phyloP scores from a whole-genome alignment of 2,888 invertebrate species.

The Dorcus parallelipipedus region DNA sequence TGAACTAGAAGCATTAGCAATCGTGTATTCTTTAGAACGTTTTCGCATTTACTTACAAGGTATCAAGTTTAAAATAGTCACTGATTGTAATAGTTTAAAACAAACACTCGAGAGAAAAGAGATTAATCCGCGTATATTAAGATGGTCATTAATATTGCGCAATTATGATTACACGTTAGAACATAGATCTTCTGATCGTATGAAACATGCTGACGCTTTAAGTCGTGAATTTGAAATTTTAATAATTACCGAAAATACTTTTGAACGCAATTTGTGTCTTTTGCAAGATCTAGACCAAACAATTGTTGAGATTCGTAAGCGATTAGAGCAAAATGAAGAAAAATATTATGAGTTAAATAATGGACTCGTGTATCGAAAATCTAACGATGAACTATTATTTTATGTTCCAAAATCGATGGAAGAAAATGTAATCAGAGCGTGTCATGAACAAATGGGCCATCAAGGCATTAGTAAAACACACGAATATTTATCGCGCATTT shows the following conservation, averaged over 20 bases:
- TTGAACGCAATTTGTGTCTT: slow-evolving; percentile 7
- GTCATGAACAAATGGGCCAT: slow-evolving; percentile 35
- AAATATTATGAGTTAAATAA: slow-evolving; percentile 12
- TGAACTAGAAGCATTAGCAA: too few species aligned
- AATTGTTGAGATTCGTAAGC: not conserved
- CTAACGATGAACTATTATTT: slow-evolving; percentile 15
- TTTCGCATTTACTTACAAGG: too few species aligned
- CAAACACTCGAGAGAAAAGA: too few species aligned
- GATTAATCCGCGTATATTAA: too few species aligned
- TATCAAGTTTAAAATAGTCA: too few species aligned
- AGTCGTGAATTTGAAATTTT: slow-evolving; percentile 32
- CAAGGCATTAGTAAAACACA: slow-evolving; percentile 33
- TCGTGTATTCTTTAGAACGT: too few species aligned
- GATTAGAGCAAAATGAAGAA: slow-evolving; percentile 1
- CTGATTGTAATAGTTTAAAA: too few species aligned
- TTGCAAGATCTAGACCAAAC: slow-evolving; percentile 1
- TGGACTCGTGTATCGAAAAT: slow-evolving; percentile 13
- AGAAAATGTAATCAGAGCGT: slow-evolving; percentile 24
- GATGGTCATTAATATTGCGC: slow-evolving; percentile 34
- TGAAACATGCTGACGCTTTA: slow-evolving; percentile 37
- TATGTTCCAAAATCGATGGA: slow-evolving; percentile 29
- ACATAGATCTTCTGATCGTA: slow-evolving; percentile 34
- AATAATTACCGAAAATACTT: slow-evolving; percentile 3
- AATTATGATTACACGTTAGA: slow-evolving; percentile 41
- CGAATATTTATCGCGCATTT: slow-evolving; percentile 26